Evolutionary conservation across 2,113 vertebrate species (phyloP).

Genomic region (Antigone vipio): DNA sequence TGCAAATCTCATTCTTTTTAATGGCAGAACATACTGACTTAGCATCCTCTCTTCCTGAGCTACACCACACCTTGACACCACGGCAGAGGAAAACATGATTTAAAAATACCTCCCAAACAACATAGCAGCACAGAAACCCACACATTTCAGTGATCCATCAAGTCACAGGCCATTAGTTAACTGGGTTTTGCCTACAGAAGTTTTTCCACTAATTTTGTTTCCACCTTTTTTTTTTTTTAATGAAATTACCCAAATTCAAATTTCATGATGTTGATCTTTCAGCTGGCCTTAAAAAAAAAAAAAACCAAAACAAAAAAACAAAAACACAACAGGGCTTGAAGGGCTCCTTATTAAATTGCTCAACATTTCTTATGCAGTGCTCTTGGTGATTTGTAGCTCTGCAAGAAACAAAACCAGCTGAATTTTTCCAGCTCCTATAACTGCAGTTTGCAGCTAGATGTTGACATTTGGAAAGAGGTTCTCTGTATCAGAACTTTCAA

Average conservation of each 20-base stretch:
- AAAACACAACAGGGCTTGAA: neutral
- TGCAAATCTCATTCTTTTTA: neutral
- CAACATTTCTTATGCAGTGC: neutral
- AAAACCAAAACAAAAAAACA: too few relatives aligned
- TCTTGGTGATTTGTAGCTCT: neutral
- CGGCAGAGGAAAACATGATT: neutral
- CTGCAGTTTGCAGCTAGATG: neutral
- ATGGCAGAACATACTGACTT: neutral
- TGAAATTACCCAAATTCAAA: neutral
- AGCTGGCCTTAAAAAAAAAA: neutral
- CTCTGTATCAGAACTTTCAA: neutral
- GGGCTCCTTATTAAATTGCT: neutral
- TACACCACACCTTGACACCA: neutral
- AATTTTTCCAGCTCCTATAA: neutral
- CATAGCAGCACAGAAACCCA: neutral
- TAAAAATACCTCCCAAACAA: neutral
- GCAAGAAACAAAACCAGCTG: neutral
- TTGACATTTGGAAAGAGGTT: neutral
- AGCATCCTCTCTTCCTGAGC: neutral
- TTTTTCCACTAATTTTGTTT: neutral
- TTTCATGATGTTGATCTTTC: neutral
- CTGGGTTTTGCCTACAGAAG: neutral
- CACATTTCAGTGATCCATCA: neutral
- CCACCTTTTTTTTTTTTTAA: neutral
- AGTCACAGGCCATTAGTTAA: neutral